These are phyloP conservation scores for Cyrtonyx montezumae DNA, from an alignment of 2,113 vertebrate species.

Conservation along the genomic window DNA sequence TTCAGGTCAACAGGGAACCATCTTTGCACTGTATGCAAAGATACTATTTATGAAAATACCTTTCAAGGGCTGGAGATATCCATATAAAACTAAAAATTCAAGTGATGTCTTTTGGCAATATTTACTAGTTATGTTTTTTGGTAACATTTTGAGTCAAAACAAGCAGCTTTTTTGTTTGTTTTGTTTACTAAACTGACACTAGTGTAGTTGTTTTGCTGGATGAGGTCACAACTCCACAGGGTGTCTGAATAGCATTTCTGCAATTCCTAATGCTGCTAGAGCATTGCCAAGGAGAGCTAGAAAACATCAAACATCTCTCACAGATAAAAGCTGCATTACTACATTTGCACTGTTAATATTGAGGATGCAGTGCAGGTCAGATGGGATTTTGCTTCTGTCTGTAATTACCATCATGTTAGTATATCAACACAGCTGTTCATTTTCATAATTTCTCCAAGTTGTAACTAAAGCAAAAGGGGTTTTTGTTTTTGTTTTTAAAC, in stretches of 20 bases:
- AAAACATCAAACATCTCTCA: neutral
- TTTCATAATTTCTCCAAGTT: neutral
- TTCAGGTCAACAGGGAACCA: neutral
- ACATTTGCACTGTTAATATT: no score
- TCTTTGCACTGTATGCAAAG: neutral
- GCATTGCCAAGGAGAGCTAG: neutral
- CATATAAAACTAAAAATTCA: no score
- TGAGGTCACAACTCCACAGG: neutral
- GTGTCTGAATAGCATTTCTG: accelerated
- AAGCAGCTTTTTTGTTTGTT: neutral
- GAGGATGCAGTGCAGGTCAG: neutral
- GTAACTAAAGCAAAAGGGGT: neutral
- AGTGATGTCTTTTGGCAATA: neutral
- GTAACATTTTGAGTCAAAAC: neutral
- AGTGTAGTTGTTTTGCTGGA: neutral
- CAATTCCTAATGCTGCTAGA: neutral
- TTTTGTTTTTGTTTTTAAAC: neutral
- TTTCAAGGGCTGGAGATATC: neutral
- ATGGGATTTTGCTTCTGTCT: neutral
- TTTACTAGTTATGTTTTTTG: neutral
- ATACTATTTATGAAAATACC: neutral
- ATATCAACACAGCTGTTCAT: neutral
- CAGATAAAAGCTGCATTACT: neutral
- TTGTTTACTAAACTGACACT: no score
- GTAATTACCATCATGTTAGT: accelerated